Base-by-base conservation (phyloP, 1,140 invertebrate species). In the Bombus vancouverensis region DNA sequence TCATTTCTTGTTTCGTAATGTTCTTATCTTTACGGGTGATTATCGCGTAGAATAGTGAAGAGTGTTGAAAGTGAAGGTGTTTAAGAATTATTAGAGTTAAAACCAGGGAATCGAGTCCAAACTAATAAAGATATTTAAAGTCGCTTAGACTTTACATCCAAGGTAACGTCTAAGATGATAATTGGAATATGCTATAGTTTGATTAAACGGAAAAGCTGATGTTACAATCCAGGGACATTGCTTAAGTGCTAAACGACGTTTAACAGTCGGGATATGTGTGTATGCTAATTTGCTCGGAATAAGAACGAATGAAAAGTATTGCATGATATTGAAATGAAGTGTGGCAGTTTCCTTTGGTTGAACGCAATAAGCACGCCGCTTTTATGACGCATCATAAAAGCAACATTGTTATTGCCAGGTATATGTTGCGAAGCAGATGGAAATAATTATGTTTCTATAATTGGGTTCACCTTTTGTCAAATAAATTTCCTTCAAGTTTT, bases 221-320 rank as follows among this genome's bases (percentile, higher is more conserved):
- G 32, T 76, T 57, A 57, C 25, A 25, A 53, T 76, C 18, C 74
- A 57, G 32, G 59, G 76, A 66, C 59, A 4, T 65, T 34, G 57
- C 10, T 78, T 65, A 78, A 78, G 76, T 65, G 39, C 10, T 65
- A 78, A 78, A 42, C 39, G 57, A 78, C 76, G 59, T 78, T 78
- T 66, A 78, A 78, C 59, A 25, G 59, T 32, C 32, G 73, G 9
- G 6, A 75, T 28, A 34, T 42, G 39, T 42, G 39, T 28, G 39
- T 65, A 78, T 78, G 59, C 9, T 78, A 78, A 78, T 78, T 65
- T n/a, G n/a, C 37, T 34, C 15, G 44, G 22, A 57, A 53, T 34
- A 53, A 34, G 73, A 75, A 72, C 39, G 44, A 65, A 65, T 42
- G 76, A 78, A 42, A 78, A 42, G 32, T 22, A 65, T 42, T 28